A percentile compares a stretch with the other conserved stretches of the same genome.
Conservation (phyloP, 2,113 vertebrate species). For the Caracal caracal region DNA sequence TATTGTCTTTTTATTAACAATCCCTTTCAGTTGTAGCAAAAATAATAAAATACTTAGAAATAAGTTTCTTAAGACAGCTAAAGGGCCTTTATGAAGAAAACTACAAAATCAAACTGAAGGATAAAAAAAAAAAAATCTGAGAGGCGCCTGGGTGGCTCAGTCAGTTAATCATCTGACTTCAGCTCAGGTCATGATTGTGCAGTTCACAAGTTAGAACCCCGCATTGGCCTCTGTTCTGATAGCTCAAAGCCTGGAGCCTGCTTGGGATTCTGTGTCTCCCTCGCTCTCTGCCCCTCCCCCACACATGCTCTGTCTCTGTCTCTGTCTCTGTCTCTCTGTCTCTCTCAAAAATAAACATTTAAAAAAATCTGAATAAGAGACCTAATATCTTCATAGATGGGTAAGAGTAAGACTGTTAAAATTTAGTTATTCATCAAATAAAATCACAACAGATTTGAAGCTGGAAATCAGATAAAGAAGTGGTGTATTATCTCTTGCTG, state of each 20-base stretch:
- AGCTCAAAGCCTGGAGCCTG: no score
- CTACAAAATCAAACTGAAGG: background rate
- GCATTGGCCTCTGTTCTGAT: no score
- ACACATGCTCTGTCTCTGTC: no score
- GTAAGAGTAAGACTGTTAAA: background rate
- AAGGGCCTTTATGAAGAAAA: slow-evolving; percentile 26
- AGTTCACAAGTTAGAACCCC: no score
- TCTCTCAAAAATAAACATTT: no score
- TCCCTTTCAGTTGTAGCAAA: slow-evolving; percentile 42
- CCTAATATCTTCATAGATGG: background rate
- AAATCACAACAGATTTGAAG: slow-evolving; percentile 20
- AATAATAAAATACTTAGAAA: slow-evolving; percentile 38
- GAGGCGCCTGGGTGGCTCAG: no score
- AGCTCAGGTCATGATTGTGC: no score
- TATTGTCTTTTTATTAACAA: slow-evolving; percentile 13
- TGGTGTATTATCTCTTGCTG: background rate
- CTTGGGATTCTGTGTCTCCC: no score
- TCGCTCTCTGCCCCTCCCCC: no score
- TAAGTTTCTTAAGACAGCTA: slow-evolving; percentile 21
- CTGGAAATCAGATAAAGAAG: slow-evolving; percentile 4
- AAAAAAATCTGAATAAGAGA: slow-evolving; percentile 34
- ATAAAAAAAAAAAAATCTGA: background rate
- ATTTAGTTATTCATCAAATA: background rate
- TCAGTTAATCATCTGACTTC: no score
- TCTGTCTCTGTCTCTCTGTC: no score